A percentile compares a stretch with the other conserved stretches of the same genome.
Evolutionary conservation across 2,888 invertebrate species (phyloP).

Genomic region (Rhagium mordax): DNA sequence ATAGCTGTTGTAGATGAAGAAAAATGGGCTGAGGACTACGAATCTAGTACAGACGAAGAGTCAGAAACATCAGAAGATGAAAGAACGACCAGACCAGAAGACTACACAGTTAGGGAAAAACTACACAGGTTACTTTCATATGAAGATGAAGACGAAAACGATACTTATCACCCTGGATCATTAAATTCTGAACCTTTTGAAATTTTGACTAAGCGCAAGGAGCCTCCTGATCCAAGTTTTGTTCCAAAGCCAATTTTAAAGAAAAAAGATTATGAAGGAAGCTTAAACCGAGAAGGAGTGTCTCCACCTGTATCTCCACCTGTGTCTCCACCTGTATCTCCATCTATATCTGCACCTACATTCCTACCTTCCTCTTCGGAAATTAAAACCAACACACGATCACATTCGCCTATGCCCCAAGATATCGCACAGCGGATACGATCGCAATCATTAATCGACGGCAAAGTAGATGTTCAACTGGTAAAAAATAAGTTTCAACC

Average conservation of each 20-base stretch:
- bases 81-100: conserved; percentile 49
- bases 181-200: conserved; percentile 74
- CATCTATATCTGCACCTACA: conserved; percentile 42
- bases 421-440: conserved; percentile 30
- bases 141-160: conserved; percentile 73
- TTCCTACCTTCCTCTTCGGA: not conserved
- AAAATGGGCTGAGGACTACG: conserved; percentile 70
- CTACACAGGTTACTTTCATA: conserved; percentile 35
- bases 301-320: conserved; percentile 42
- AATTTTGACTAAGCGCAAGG: conserved; percentile 75
- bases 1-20: conserved; percentile 65
- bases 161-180: conserved; percentile 79
- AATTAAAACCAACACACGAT: conserved; percentile 41
- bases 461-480: conserved; percentile 12
- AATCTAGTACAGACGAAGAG: conserved; percentile 64
- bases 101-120: conserved; percentile 29
- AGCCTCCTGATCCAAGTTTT: conserved; percentile 80
- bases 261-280: conserved; percentile 61
- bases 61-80: conserved; percentile 65
- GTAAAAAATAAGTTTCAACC: conserved; percentile 22
- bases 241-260: conserved; percentile 87
- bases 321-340: not conserved
- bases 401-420: conserved; percentile 52
- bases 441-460: conserved; percentile 46
- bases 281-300: not conserved